These are phyloP conservation scores for Trypoxylus dichotomus DNA, from an alignment of 1,140 invertebrate genomes.

Conservation along the genomic window DNA sequence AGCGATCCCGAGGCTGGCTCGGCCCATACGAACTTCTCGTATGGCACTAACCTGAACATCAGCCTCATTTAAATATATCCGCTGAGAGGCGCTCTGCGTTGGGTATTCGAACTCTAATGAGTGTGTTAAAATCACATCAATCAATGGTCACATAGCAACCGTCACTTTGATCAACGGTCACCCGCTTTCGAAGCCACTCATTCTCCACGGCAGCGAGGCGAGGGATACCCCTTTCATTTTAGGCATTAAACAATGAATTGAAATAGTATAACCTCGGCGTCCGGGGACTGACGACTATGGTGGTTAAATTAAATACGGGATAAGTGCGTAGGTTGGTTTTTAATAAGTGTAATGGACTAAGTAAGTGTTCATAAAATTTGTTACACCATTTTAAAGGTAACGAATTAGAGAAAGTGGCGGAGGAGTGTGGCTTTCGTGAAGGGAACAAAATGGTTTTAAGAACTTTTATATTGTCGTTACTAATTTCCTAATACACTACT, in stretches of 20 bases:
- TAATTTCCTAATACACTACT: no score
- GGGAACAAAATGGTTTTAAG: no score
- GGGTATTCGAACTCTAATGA: slow-evolving; percentile 42
- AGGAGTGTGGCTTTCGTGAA: no score
- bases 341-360: background rate
- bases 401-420: no score
- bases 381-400: no score
- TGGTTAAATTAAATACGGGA: background rate
- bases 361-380: no score
- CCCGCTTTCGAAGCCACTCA: slow-evolving; percentile 16
- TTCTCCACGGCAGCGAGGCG: background rate
- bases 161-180: slow-evolving; percentile 35
- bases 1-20: no score
- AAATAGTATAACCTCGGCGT: background rate
- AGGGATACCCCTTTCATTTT: background rate
- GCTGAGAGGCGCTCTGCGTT: slow-evolving; percentile 28
- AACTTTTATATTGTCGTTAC: no score
- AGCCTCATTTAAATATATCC: slow-evolving; percentile 37
- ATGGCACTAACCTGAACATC: slow-evolving; percentile 27
- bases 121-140: slow-evolving; percentile 51
- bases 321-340: background rate
- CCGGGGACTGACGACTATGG: background rate
- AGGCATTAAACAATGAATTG: slow-evolving; percentile 12
- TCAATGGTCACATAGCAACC: slow-evolving; percentile 51
- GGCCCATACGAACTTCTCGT: background rate